A percentile compares a stretch with the other conserved stretches of the same genome.
Conservation (phyloP, 1,140 invertebrate species). For the Cydia splendana region DNA sequence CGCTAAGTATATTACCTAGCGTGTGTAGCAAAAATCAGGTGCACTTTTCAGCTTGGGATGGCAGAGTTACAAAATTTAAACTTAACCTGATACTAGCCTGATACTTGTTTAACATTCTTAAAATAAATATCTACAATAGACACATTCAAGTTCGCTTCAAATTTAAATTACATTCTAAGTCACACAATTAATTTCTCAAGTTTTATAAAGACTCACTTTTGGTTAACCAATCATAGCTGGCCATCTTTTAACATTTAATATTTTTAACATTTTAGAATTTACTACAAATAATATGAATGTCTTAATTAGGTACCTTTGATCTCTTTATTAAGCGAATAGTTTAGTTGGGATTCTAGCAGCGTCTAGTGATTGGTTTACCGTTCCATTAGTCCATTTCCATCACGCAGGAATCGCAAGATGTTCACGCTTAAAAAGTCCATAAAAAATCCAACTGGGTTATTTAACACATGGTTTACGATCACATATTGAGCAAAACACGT, state of each 20-base stretch:
- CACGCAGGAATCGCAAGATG: not conserved
- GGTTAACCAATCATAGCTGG: constrained; percentile 1
- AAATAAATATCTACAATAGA: no score
- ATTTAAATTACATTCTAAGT: no score
- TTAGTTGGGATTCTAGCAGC: not conserved
- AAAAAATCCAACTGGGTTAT: not conserved
- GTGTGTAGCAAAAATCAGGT: no score
- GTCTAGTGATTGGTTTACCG: not conserved
- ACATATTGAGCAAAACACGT: not conserved
- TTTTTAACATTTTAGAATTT: no score
- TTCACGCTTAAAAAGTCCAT: not conserved
- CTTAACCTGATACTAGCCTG: no score
- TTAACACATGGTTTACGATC: not conserved
- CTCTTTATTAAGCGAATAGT: not conserved
- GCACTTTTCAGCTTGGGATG: no score
- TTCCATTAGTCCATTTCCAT: not conserved
- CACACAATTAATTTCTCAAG: no score
- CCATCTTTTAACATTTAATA: not conserved
- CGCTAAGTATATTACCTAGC: no score
- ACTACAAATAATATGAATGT: not conserved
- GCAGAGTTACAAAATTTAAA: no score
- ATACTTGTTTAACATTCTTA: no score
- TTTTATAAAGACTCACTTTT: not conserved
- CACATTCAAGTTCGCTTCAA: no score
- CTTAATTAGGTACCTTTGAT: not conserved